Evolutionary conservation across 2,113 vertebrate species (phyloP).

Genomic region (Sardina pilchardus): DNA sequence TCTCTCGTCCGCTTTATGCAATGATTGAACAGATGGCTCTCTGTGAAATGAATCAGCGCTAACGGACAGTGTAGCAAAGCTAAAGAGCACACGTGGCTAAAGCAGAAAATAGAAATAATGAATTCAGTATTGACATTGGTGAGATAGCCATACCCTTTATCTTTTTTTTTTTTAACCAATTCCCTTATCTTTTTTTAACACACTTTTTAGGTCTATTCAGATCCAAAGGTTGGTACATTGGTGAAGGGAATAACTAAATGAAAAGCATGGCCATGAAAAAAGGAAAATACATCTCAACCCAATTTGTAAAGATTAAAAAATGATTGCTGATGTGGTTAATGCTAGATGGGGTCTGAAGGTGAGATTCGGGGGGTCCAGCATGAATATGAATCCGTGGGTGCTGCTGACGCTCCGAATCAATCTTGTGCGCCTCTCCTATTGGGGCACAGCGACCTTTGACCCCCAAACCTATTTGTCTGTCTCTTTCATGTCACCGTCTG

Average conservation of each 20-base stretch:
- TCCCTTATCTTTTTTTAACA: not conserved
- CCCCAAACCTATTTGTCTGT: constrained; percentile 29
- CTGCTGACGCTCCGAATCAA: constrained; percentile 21
- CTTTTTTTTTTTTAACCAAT: not conserved
- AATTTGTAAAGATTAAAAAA: not conserved
- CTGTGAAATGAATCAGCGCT: not conserved
- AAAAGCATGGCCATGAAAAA: not conserved
- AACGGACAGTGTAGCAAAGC: not conserved
- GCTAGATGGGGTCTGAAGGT: not conserved
- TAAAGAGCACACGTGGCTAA: not conserved
- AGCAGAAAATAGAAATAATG: not conserved
- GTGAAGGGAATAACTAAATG: not conserved
- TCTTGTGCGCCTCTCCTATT: constrained; percentile 13
- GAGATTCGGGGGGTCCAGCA: not conserved
- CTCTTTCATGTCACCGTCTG: not conserved
- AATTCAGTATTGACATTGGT: not conserved
- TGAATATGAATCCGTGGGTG: not conserved
- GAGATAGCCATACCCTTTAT: not conserved
- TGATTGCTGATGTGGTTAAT: not conserved
- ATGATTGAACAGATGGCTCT: not conserved
- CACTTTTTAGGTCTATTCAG: not conserved
- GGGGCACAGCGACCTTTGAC: constrained; percentile 25
- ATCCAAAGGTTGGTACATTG: not conserved
- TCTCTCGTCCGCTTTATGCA: not conserved
- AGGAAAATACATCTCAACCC: not conserved